phyloP scores from a whole-genome alignment of 2,888 invertebrate species.

The Drosophila dives region DNA sequence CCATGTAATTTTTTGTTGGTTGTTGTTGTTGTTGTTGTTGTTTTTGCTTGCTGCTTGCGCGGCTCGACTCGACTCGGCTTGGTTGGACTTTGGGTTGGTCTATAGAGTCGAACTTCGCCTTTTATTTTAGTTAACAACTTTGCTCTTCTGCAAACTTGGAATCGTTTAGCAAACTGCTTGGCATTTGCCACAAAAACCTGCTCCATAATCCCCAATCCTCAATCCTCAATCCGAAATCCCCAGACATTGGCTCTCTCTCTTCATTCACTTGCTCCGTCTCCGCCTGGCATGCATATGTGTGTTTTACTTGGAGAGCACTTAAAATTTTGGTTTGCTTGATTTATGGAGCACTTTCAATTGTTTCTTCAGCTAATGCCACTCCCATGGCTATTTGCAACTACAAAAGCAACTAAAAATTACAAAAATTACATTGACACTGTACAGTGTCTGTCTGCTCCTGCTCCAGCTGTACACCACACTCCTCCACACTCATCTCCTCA shows the following conservation, averaged over 20 bases:
- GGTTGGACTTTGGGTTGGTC: slow-evolving; percentile 28
- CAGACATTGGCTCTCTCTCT: slow-evolving; percentile 8
- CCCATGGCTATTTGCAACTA: slow-evolving; percentile 44
- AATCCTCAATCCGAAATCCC: slow-evolving; percentile 8
- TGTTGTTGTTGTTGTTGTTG: background rate
- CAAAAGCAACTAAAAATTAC: slow-evolving; percentile 37
- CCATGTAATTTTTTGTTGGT: slow-evolving; percentile 40
- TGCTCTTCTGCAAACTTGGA: slow-evolving; percentile 68
- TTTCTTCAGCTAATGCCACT: slow-evolving; percentile 51
- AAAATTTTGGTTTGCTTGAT: slow-evolving; percentile 68
- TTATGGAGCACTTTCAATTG: slow-evolving; percentile 78
- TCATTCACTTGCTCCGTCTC: slow-evolving; percentile 16
- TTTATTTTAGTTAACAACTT: slow-evolving; percentile 64
- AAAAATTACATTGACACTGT: slow-evolving; percentile 41
- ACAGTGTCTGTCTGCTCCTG: slow-evolving; percentile 6
- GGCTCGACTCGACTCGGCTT: background rate
- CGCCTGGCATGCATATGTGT: slow-evolving; percentile 46
- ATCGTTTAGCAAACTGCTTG: slow-evolving; percentile 76
- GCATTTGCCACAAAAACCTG: slow-evolving; percentile 59
- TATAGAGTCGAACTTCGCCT: slow-evolving; percentile 52
- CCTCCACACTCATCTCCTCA: background rate
- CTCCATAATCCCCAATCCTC: slow-evolving; percentile 4
- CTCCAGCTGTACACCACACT: background rate
- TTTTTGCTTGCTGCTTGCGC: background rate
- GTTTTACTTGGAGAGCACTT: slow-evolving; percentile 72